Evolutionary conservation across 2,888 invertebrate species (phyloP).

Genomic region (Plebejus melissa): DNA sequence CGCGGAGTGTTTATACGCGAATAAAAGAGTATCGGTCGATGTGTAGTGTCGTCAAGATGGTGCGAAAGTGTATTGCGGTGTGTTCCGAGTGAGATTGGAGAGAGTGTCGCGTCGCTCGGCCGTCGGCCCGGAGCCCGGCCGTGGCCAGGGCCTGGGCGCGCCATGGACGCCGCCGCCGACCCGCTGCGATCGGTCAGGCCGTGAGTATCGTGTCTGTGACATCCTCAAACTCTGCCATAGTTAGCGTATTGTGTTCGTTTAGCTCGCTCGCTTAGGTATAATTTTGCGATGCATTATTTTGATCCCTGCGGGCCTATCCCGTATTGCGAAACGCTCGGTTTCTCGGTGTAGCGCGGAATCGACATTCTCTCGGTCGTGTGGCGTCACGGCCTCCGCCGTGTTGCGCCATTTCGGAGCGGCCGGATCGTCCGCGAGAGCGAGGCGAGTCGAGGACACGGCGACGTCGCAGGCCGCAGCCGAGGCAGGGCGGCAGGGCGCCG

Average conservation of each 20-base stretch:
- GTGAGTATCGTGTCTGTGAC: conserved; percentile 61
- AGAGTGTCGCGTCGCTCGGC: conserved; percentile 75
- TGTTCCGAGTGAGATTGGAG: conserved; percentile 74
- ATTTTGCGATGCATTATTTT: conserved; percentile 62
- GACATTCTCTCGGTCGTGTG: conserved; percentile 74
- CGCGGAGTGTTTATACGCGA: conserved; percentile 78
- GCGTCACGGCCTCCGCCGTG: conserved; percentile 75
- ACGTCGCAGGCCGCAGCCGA: conserved; percentile 57
- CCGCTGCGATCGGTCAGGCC: conserved; percentile 76
- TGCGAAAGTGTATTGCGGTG: conserved; percentile 73
- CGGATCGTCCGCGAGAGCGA: conserved; percentile 60
- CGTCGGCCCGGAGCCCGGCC: conserved; percentile 74
- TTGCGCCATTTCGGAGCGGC: conserved; percentile 74
- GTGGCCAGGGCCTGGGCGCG: conserved; percentile 75
- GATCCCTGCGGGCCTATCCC: conserved; percentile 65
- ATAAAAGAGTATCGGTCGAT: conserved; percentile 69
- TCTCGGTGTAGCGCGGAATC: conserved; percentile 62
- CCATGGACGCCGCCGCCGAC: conserved; percentile 75
- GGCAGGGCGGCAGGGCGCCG: conserved; percentile 50
- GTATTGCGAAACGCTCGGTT: conserved; percentile 74
- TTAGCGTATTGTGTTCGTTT: conserved; percentile 46
- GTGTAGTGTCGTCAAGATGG: conserved; percentile 76
- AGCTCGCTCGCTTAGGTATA: conserved; percentile 49
- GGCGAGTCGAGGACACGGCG: conserved; percentile 51
- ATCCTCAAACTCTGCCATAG: conserved; percentile 43